Evolutionary conservation across 2,797 vertebrate genomes (phyloP).

Genomic region (Acipenser ruthenus): DNA sequence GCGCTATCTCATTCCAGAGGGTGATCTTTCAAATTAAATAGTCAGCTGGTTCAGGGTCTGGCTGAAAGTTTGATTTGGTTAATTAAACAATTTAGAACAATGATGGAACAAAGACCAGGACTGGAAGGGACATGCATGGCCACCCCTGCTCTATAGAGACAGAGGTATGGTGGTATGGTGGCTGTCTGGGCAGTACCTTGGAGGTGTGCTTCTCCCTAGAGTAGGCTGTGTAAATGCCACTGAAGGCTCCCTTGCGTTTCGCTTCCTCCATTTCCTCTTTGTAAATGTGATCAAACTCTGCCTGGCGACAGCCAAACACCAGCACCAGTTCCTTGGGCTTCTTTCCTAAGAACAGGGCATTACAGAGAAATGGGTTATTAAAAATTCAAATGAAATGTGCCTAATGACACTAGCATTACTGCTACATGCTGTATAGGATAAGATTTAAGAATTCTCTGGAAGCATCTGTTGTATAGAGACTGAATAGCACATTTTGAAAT

Average conservation of each 20-base stretch:
- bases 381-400: neutral
- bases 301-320: constrained; percentile 61
- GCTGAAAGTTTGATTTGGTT: no score
- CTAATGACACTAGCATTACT: neutral
- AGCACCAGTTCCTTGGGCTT: constrained; percentile 49
- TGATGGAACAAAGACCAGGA: no score
- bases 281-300: constrained; percentile 60
- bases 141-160: neutral
- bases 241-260: constrained; percentile 45
- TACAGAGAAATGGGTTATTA: no score
- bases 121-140: neutral
- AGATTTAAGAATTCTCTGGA: no score
- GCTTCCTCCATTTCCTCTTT: constrained; percentile 51
- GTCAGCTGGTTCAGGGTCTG: neutral
- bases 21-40: neutral
- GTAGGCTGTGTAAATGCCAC: constrained; percentile 53
- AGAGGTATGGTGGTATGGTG: neutral
- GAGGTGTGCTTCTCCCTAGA: constrained; percentile 48
- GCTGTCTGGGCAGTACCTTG: constrained; percentile 37
- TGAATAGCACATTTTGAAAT: no score
- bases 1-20: no score
- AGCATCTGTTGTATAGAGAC: no score
- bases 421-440: neutral
- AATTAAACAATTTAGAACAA: no score
- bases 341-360: constrained; percentile 29